Conservation (phyloP, 1,140 invertebrate genomes). For the Streblospio benedicti region DNA sequence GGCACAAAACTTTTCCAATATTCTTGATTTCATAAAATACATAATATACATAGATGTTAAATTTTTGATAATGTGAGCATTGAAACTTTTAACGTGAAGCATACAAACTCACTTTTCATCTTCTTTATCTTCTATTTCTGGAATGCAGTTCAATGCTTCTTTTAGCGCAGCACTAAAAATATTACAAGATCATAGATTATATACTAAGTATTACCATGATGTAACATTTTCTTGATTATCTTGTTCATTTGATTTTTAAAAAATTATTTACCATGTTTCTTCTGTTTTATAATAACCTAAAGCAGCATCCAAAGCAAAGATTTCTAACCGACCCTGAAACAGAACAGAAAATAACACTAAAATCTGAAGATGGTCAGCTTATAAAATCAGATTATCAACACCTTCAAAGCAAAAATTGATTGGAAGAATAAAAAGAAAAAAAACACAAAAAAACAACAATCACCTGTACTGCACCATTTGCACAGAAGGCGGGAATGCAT, state of each 20-base stretch:
- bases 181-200: neutral
- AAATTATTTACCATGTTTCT: conserved; percentile 24
- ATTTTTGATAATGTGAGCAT: no score
- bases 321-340: conserved; percentile 29
- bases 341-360: neutral
- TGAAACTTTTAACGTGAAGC: no score
- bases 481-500: conserved; percentile 63
- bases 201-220: neutral
- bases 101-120: neutral
- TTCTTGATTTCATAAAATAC: no score
- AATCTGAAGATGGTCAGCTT: neutral
- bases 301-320: conserved; percentile 33
- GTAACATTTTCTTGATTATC: neutral
- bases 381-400: neutral
- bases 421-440: conserved; percentile 40
- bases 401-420: conserved; percentile 8
- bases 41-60: no score
- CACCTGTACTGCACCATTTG: conserved; percentile 58
- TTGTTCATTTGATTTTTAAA: neutral
- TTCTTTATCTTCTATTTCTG: conserved; percentile 12
- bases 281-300: conserved; percentile 33
- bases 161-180: conserved; percentile 33
- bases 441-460: conserved; percentile 30
- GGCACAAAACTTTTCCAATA: no score
- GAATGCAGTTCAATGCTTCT: conserved; percentile 34